Base-by-base conservation (phyloP, 2,888 invertebrate species). In the Hemithea aestivaria region DNA sequence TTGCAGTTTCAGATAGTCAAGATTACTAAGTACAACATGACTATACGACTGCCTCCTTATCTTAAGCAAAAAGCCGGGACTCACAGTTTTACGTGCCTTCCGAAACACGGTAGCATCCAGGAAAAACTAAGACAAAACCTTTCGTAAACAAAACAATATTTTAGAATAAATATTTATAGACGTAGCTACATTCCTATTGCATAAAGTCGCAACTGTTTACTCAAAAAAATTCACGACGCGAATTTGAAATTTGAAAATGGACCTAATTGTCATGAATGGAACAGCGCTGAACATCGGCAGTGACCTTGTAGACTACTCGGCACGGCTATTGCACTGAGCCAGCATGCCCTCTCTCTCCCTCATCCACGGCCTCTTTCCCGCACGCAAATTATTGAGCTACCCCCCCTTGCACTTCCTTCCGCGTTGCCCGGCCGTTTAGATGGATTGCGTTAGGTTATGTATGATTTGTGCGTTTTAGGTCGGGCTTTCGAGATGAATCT, bases 311-410 rank as follows among this genome's bases (percentile, higher is more conserved):
- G 64, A 51, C 63, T 62, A 64, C 62, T 62, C 69, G 61, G 66
- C 68, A 63, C 59, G 75, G 78, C 73, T 77, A 71, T 73, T 76
- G 77, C 78, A 66, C 68, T 64, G 63, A 64, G 59, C 60, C 51
- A 64, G 60, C 60, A 51, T 53, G 60, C 45, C 47, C 50, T 22
- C 52, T 9, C 31, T 11, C 45, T 41, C 41, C 37, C 22, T 40
- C 37, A 21, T 45, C 35, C 45, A 38, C 47, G 24, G 45, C 52
- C 40, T 48, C 33, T 50, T 43, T 55, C 53, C 56, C 68, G 66
- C 72, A 73, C 73, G 76, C 78, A 76, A 78, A 79, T 78, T 80
- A 78, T 78, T 70, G 76, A 77, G 66, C 75, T 53, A 57, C 54
- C 56, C 48, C 50, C 63, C 68, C 60, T 61, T 71, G 70, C 72